Evolutionary conservation across 2,113 vertebrate genomes (phyloP).

Genomic region (Mugil cephalus): DNA sequence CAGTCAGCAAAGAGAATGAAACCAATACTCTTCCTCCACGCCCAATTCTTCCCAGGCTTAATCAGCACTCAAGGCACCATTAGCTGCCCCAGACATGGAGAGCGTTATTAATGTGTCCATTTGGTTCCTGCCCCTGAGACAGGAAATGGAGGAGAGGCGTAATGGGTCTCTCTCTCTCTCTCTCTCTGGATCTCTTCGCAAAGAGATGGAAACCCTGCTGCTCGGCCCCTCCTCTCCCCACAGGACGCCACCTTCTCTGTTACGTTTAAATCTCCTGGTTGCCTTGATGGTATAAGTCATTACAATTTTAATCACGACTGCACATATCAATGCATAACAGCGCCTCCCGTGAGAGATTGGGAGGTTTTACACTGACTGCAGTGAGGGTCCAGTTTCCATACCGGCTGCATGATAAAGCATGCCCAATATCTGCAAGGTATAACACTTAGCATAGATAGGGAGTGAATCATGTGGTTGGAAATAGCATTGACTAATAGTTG

Average conservation of each 20-base stretch:
- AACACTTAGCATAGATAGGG: neutral
- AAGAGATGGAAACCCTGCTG: slow-evolving; percentile 53
- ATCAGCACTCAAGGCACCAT: slow-evolving; percentile 76
- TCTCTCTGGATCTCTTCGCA: neutral
- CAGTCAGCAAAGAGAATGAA: slow-evolving; percentile 24
- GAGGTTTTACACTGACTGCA: neutral
- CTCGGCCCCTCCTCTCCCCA: slow-evolving; percentile 12
- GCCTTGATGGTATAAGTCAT: slow-evolving; percentile 26
- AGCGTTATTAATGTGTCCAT: slow-evolving; percentile 77
- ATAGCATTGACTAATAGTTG: slow-evolving; percentile 14
- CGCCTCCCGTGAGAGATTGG: neutral
- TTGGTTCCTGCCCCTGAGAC: slow-evolving; percentile 64
- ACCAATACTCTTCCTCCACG: slow-evolving; percentile 24
- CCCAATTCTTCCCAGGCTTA: slow-evolving; percentile 45
- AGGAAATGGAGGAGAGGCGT: slow-evolving; percentile 71
- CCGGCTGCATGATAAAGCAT: neutral
- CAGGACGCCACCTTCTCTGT: slow-evolving; percentile 21
- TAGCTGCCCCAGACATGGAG: slow-evolving; percentile 63
- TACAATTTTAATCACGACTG: slow-evolving; percentile 38
- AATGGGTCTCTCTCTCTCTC: slow-evolving; percentile 53
- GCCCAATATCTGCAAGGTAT: neutral
- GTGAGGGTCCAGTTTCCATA: neutral
- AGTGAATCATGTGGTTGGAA: slow-evolving; percentile 1
- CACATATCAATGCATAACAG: neutral
- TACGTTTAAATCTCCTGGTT: slow-evolving; percentile 18